Evolutionary conservation across 2,797 vertebrate genomes (phyloP).

Genomic region (Leptoclinus maculatus): DNA sequence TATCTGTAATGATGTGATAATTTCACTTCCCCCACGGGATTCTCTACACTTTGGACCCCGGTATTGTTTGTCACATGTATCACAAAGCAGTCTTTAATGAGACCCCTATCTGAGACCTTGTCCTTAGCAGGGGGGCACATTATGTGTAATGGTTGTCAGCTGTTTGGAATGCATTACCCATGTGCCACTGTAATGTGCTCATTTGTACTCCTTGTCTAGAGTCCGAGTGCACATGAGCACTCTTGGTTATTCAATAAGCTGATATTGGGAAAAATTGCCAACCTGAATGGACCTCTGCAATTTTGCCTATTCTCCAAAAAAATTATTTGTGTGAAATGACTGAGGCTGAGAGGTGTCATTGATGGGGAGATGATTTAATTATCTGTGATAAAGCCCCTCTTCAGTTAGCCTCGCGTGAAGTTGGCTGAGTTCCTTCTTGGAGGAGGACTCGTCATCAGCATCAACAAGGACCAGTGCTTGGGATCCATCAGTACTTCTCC

Average conservation of each 20-base stretch:
- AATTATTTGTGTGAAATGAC: conserved; percentile 16
- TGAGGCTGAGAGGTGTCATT: conserved; percentile 28
- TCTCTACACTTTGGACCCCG: neutral
- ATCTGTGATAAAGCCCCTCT: conserved; percentile 21
- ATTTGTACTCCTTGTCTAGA: conserved; percentile 45
- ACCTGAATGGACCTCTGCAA: neutral
- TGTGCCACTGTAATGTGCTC: conserved; percentile 35
- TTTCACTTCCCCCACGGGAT: neutral
- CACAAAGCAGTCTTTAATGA: conserved; percentile 51
- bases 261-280: conserved; percentile 13
- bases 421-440: conserved; percentile 19
- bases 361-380: conserved; percentile 29
- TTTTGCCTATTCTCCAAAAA: conserved; percentile 22
- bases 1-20: conserved; percentile 26
- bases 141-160: conserved; percentile 69
- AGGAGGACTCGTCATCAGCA: conserved; percentile 13
- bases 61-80: conserved; percentile 57
- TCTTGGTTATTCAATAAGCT: conserved; percentile 26
- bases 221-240: conserved; percentile 21
- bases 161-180: conserved; percentile 64
- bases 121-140: conserved; percentile 58
- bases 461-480: conserved; percentile 32
- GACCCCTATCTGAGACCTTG: conserved; percentile 69
- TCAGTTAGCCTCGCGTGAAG: conserved; percentile 28
- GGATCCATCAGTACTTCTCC: conserved; percentile 22